Evolutionary conservation across 2,888 invertebrate genomes (phyloP).

Genomic region (Tholera decimalis): DNA sequence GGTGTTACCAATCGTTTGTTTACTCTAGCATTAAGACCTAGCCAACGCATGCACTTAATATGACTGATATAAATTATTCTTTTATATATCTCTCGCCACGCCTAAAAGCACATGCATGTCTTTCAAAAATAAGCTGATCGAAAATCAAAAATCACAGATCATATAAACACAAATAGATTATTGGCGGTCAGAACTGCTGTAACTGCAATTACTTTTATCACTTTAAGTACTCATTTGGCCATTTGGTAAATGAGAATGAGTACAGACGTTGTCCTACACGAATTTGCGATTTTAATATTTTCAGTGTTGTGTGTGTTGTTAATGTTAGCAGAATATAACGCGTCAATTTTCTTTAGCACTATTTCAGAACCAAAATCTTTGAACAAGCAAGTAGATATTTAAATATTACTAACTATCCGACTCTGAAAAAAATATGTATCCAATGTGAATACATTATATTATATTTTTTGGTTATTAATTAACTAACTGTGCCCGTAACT

Average conservation of each 20-base stretch:
- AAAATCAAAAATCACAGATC: too few relatives aligned
- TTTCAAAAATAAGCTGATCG: not conserved
- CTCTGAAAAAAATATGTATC: too few relatives aligned
- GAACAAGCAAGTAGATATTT: not conserved
- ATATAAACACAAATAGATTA: too few relatives aligned
- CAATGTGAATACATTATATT: too few relatives aligned
- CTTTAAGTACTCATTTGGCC: not conserved
- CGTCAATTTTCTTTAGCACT: not conserved
- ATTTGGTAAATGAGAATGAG: not conserved
- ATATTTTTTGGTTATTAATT: too few relatives aligned
- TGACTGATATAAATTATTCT: slow-evolving; percentile 25
- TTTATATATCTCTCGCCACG: slow-evolving; percentile 17
- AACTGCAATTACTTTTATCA: not conserved
- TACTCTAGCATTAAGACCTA: slow-evolving; percentile 13
- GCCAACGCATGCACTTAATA: not conserved
- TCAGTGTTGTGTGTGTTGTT: too few relatives aligned
- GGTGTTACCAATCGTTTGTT: slow-evolving; percentile 21
- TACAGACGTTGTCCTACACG: not conserved
- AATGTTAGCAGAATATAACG: too few relatives aligned
- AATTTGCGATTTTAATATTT: not conserved
- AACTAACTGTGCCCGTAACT: too few relatives aligned
- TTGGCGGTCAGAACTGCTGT: not conserved
- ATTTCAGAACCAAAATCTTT: not conserved
- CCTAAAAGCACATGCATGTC: slow-evolving; percentile 2
- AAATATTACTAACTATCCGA: not conserved